phyloP scores from a whole-genome alignment of 2,797 vertebrate species.

The Gymnodraco acuticeps region DNA sequence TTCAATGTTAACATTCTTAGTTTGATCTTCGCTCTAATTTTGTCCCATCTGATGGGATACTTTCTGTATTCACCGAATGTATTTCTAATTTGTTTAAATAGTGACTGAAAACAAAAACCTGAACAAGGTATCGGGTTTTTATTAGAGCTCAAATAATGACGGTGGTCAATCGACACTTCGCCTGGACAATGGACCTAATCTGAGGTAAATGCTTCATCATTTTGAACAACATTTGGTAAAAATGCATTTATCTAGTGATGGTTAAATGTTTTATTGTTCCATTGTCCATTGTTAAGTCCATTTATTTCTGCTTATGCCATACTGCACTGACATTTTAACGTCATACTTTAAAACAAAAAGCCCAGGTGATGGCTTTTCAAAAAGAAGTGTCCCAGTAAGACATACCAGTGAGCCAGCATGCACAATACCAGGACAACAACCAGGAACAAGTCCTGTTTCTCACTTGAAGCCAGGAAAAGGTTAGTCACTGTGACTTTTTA shows the following conservation, averaged over 20 bases:
- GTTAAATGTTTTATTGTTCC: not conserved
- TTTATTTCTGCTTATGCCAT: not conserved
- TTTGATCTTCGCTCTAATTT: not conserved
- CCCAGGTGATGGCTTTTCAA: not conserved
- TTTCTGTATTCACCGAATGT: not conserved
- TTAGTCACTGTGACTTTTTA: too few species aligned
- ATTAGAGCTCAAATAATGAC: not conserved
- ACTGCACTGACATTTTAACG: not conserved
- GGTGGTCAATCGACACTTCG: not conserved
- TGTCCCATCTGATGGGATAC: not conserved
- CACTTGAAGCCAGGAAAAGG: too few species aligned
- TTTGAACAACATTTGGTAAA: not conserved
- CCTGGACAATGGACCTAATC: not conserved
- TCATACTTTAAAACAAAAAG: not conserved
- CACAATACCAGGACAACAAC: not conserved
- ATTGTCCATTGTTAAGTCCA: not conserved
- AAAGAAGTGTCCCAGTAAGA: not conserved
- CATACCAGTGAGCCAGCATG: not conserved
- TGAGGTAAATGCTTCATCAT: not conserved
- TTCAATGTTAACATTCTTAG: not conserved
- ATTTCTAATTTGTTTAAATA: slow-evolving; percentile 10
- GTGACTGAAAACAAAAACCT: not conserved
- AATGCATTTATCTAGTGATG: not conserved
- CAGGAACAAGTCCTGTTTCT: too few species aligned
- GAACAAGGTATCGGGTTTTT: not conserved